phyloP scores from a whole-genome alignment of 2,888 invertebrate genomes.

The Nemapogon koenigi region DNA sequence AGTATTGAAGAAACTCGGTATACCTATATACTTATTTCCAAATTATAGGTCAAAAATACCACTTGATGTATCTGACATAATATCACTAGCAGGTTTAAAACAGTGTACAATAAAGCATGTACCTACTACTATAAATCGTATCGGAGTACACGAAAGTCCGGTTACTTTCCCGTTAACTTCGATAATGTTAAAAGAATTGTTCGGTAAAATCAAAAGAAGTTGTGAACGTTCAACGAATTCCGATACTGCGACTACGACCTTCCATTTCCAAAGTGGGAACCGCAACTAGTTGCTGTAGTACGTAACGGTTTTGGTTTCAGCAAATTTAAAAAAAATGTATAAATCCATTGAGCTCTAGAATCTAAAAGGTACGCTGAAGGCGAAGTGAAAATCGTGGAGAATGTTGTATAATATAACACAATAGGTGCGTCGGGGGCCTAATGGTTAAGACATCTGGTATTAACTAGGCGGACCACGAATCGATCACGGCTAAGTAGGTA shows the following conservation, averaged over 20 bases:
- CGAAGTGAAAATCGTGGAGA: too few species aligned
- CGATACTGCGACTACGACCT: constrained; percentile 6
- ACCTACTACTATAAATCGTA: constrained; percentile 6
- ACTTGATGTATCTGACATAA: too few species aligned
- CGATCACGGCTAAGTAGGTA: too few species aligned
- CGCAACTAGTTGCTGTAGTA: constrained; percentile 4
- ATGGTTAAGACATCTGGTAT: too few species aligned
- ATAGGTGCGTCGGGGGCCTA: too few species aligned
- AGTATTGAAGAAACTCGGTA: too few species aligned
- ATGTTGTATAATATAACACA: too few species aligned
- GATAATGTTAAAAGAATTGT: constrained; percentile 9
- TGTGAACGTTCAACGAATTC: constrained; percentile 7
- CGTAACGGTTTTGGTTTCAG: neutral
- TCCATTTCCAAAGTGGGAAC: neutral
- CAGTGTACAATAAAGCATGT: constrained; percentile 1
- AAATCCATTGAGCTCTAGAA: too few species aligned
- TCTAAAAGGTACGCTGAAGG: too few species aligned
- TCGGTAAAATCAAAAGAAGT: constrained; percentile 11
- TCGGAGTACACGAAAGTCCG: constrained; percentile 6
- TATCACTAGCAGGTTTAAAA: neutral
- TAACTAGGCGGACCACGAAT: too few species aligned
- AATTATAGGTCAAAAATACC: too few species aligned
- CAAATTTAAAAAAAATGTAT: constrained; percentile 1
- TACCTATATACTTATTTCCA: too few species aligned
- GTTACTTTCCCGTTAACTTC: constrained; percentile 10